Evolutionary conservation across 2,113 vertebrate species (phyloP).

Genomic region (Fulica atra): DNA sequence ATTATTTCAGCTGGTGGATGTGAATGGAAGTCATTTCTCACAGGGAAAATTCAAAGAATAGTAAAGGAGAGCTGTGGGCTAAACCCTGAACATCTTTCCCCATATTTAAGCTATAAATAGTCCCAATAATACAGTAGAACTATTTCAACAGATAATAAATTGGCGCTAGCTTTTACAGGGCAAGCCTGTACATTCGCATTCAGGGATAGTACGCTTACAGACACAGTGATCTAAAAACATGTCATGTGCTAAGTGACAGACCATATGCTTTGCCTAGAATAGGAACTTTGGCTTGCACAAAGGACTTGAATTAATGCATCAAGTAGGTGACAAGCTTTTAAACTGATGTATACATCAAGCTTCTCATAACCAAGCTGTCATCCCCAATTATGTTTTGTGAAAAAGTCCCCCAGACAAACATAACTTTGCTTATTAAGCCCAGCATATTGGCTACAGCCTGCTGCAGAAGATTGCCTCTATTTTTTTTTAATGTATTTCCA

Average conservation of each 20-base stretch:
- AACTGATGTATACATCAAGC: slow-evolving; percentile 63
- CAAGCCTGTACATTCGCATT: slow-evolving; percentile 29
- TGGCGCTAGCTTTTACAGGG: background rate
- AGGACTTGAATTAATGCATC: slow-evolving; percentile 69
- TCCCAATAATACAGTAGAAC: background rate
- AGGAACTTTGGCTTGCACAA: slow-evolving; percentile 58
- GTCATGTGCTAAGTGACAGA: slow-evolving; percentile 65
- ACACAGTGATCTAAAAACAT: slow-evolving; percentile 59
- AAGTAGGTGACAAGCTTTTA: slow-evolving; percentile 71
- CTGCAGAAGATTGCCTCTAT: slow-evolving; percentile 48
- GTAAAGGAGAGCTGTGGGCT: slow-evolving; percentile 18
- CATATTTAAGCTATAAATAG: slow-evolving; percentile 12
- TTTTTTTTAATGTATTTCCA: slow-evolving; percentile 54
- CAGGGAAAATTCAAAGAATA: slow-evolving; percentile 20
- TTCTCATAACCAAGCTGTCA: slow-evolving; percentile 72
- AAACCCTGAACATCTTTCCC: slow-evolving; percentile 2
- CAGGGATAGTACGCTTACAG: background rate
- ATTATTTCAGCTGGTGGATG: background rate
- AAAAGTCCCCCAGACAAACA: slow-evolving; percentile 59
- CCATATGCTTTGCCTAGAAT: slow-evolving; percentile 64
- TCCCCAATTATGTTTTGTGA: slow-evolving; percentile 56
- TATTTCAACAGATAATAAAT: background rate
- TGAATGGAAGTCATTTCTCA: slow-evolving; percentile 39
- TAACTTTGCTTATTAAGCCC: slow-evolving; percentile 70
- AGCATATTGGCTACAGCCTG: slow-evolving; percentile 49